These are phyloP conservation scores for Dasysyrphus tricinctus DNA, from an alignment of 2,888 invertebrate species.

Conservation along the genomic window DNA sequence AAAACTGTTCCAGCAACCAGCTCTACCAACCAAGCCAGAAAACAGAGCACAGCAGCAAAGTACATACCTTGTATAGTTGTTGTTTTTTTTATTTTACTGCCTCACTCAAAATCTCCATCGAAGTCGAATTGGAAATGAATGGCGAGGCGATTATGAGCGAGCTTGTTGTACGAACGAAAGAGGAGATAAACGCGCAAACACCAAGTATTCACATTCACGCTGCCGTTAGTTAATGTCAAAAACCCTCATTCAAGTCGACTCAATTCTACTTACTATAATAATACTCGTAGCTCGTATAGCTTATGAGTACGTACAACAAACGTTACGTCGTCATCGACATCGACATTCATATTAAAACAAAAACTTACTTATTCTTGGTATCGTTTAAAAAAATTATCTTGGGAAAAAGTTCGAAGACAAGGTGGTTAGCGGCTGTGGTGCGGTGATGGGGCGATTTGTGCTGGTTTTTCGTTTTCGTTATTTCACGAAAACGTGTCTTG, in stretches of 20 bases:
- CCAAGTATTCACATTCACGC: constrained; percentile 64
- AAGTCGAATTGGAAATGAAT: constrained; percentile 71
- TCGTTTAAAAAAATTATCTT: constrained; percentile 26
- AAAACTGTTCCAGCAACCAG: constrained; percentile 43
- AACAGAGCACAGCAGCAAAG: constrained; percentile 21
- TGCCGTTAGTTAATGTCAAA: constrained; percentile 66
- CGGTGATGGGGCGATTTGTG: constrained; percentile 34
- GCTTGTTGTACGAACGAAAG: constrained; percentile 66
- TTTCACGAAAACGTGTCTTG: constrained; percentile 73
- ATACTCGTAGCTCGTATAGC: constrained; percentile 1
- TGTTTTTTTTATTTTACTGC: constrained; percentile 15
- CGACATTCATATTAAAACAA: constrained; percentile 43
- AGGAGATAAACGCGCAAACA: constrained; percentile 63
- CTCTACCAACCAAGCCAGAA: constrained; percentile 37
- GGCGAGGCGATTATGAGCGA: constrained; percentile 71
- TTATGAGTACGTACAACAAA: not conserved
- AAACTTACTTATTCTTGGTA: constrained; percentile 20
- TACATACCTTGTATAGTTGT: constrained; percentile 24
- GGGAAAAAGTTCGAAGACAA: constrained; percentile 13
- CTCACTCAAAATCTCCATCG: constrained; percentile 65
- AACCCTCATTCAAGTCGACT: constrained; percentile 60
- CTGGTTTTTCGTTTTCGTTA: constrained; percentile 66
- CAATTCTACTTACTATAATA: not conserved
- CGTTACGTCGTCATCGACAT: constrained; percentile 45
- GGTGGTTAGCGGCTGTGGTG: constrained; percentile 1